Conservation (phyloP, 2,797 vertebrate species). For the Xiphophorus birchmanni region DNA sequence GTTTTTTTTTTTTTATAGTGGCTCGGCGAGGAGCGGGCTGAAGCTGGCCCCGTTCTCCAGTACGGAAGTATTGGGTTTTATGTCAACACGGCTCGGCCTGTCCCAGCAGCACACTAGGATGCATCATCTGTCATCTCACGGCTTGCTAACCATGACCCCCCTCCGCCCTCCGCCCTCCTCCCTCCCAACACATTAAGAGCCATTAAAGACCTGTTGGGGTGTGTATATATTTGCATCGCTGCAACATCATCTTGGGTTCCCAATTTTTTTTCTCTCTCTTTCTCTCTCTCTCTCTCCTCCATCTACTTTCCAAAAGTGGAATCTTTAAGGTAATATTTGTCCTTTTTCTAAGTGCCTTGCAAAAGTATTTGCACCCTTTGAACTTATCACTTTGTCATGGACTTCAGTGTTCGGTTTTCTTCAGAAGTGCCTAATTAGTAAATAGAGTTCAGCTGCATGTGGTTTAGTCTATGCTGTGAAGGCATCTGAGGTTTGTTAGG, state of each 20-base stretch:
- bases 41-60: constrained; percentile 75
- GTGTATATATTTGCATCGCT: constrained; percentile 42
- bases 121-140: constrained; percentile 80
- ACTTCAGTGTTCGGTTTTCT: neutral
- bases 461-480: neutral
- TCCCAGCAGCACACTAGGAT: constrained; percentile 77
- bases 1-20: constrained; percentile 46
- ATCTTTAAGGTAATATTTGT: constrained; percentile 37
- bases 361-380: neutral
- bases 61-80: constrained; percentile 85
- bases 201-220: constrained; percentile 57
- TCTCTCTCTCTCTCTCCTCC: neutral
- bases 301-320: constrained; percentile 28
- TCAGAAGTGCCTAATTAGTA: neutral
- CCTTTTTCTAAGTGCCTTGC: constrained; percentile 27
- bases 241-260: constrained; percentile 17
- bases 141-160: constrained; percentile 60
- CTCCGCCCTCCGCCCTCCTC: neutral
- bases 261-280: neutral
- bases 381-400: neutral
- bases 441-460: neutral
- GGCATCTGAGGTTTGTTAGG: constrained; percentile 4
- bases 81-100: constrained; percentile 82
- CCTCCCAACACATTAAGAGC: constrained; percentile 33
- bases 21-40: constrained; percentile 62